Conservation (phyloP, 2,113 vertebrate genomes). For the Tor tambroides region DNA sequence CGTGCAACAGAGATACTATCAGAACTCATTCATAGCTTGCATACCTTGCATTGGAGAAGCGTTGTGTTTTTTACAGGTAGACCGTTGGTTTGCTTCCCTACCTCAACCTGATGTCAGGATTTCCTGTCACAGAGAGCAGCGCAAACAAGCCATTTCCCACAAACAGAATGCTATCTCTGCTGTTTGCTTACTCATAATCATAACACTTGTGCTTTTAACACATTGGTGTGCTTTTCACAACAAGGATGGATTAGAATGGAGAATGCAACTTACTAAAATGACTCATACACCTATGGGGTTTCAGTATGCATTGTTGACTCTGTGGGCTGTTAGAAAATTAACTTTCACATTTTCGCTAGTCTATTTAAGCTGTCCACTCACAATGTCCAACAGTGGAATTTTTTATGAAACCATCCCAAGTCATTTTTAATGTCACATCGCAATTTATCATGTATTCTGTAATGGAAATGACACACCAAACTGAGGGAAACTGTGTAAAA, state of each 20-base stretch:
- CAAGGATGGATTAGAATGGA: not conserved
- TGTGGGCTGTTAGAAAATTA: not conserved
- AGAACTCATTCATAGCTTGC: constrained; percentile 26
- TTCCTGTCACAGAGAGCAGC: constrained; percentile 41
- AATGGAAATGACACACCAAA: not conserved
- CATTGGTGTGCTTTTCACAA: not conserved
- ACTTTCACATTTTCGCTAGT: not conserved
- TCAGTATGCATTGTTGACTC: not conserved
- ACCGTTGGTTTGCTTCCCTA: not conserved
- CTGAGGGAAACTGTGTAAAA: not conserved
- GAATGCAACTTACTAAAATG: not conserved
- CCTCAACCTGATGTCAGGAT: not conserved
- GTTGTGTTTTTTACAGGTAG: not conserved
- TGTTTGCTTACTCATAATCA: constrained; percentile 50
- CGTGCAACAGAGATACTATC: not conserved
- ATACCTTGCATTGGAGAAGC: not conserved
- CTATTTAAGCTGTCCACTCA: not conserved
- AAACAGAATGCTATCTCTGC: not conserved
- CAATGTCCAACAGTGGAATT: not conserved
- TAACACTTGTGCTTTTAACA: not conserved
- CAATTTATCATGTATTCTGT: not conserved
- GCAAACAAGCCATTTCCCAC: constrained; percentile 50
- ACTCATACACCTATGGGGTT: not conserved
- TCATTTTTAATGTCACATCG: not conserved
- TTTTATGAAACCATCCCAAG: not conserved